Percentiles rank a stretch among this genome's conserved stretches.
Conservation (phyloP, 1,140 invertebrate species). For the Eriocheir sinensis region DNA sequence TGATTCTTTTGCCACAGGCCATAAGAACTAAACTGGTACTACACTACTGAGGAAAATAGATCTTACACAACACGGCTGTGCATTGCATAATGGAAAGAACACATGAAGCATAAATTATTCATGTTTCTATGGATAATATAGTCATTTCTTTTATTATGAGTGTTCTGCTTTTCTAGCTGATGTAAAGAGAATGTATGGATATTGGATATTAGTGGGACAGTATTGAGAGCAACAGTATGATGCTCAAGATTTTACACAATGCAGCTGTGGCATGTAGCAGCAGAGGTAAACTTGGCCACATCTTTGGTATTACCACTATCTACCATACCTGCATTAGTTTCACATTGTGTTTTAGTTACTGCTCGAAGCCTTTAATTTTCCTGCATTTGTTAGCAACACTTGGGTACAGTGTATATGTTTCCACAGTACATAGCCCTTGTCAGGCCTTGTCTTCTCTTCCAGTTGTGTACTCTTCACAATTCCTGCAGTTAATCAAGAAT, state of each 20-base stretch:
- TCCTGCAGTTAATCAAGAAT: conserved; percentile 6
- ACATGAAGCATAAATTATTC: too few species aligned
- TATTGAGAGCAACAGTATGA: not conserved
- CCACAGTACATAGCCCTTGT: not conserved
- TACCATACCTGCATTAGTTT: not conserved
- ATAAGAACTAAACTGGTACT: not conserved
- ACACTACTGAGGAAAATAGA: not conserved
- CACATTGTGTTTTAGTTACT: not conserved
- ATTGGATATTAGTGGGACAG: not conserved
- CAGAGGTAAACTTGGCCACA: not conserved
- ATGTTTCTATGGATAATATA: too few species aligned
- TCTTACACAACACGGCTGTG: too few species aligned
- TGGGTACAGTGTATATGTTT: not conserved
- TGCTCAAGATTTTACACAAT: not conserved
- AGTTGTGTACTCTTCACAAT: not conserved
- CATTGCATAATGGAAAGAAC: not conserved
- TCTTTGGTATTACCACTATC: not conserved
- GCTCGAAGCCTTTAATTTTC: not conserved
- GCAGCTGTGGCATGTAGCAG: not conserved
- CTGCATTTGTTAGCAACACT: not conserved
- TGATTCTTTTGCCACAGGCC: not conserved
- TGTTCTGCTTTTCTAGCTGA: not conserved
- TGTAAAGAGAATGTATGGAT: not conserved
- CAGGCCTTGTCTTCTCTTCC: not conserved
- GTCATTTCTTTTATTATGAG: not conserved